Base-by-base conservation (phyloP, 2,888 invertebrate species). In the Papilio demoleus region DNA sequence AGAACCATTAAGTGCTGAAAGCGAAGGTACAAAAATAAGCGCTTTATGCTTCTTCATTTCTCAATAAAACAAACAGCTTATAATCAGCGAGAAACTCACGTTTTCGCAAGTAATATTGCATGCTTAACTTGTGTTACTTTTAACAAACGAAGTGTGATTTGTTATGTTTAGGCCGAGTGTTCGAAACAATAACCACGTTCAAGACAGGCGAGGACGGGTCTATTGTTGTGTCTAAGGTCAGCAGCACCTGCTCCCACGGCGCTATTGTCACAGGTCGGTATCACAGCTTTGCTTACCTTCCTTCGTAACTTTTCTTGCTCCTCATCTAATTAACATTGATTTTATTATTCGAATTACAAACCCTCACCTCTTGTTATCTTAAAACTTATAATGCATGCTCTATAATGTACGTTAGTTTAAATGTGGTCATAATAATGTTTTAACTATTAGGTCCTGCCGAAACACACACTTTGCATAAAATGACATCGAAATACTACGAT, bases 361-460 rank as follows among this genome's bases (percentile, higher is more conserved):
- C 27, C 31, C 14, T 31, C 24, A 40, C 12, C 19, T 22, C 38
- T 59, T 45, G 31, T 53, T 61, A 40, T 40, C 38, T 70, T 73
- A 80, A 79, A 79, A 67, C 62, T 65, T 73, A 9, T 53, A 45
- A 14, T 38, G 69, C 65, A 65, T 65, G 65, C 75, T 67, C 67
- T 73, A 70, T 72, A 68, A 76, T 75, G 74, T 71, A 73, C 66
- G 77, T 78, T 70, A 80, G 75, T 78, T 75, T 76, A 78, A 80
- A 81, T 83, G 80, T 85, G 81, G 83, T 82, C 81, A 85, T 87
- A 84, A 83, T 87, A 84, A 82, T 88, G 88, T 92, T 91, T 91
- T 88, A 90, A 92, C 84, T 91, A 89, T 72, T 92, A 95, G 95
- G 95, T 94, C 94, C 94, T 76, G 94, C 94, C 75, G 95, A 95